phyloP scores from a whole-genome alignment of 2,797 vertebrate species.

The Yasuhikotakia modesta region DNA sequence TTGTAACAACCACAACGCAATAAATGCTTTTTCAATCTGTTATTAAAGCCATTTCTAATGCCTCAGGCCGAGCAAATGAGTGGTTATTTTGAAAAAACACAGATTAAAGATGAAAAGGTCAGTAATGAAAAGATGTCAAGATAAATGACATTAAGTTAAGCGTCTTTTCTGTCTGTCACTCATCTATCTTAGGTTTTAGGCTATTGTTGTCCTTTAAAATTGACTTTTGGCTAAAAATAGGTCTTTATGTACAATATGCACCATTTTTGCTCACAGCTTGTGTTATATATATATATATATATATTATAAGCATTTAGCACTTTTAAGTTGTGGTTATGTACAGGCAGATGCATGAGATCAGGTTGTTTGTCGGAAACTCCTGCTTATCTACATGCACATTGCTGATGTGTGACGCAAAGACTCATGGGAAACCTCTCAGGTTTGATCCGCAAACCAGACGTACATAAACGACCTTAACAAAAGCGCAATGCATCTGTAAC shows the following conservation, averaged over 20 bases:
- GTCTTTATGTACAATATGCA: neutral
- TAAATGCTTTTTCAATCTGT: neutral
- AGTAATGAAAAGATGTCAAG: constrained; percentile 33
- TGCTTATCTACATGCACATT: neutral
- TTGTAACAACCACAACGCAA: neutral
- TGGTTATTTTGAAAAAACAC: neutral
- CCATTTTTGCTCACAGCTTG: neutral
- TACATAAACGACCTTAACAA: neutral
- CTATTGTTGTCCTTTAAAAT: neutral
- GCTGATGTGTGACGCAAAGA: constrained; percentile 51
- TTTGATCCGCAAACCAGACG: constrained; percentile 2
- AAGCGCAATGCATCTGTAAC: neutral
- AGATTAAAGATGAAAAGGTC: constrained; percentile 57
- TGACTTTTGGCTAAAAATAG: neutral
- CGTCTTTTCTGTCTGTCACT: constrained; percentile 42
- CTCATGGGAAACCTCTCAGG: constrained; percentile 57
- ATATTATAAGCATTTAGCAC: neutral
- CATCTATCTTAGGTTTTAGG: neutral
- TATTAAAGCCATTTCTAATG: neutral
- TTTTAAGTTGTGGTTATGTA: neutral
- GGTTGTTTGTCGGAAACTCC: constrained; percentile 1
- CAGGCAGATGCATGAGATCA: neutral
- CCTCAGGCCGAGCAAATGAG: constrained; percentile 17
- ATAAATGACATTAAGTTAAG: constrained; percentile 9
- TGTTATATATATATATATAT: too few relatives aligned